Base-by-base conservation (phyloP, 2,888 invertebrate genomes). In the Rhogogaster chlorosoma region DNA sequence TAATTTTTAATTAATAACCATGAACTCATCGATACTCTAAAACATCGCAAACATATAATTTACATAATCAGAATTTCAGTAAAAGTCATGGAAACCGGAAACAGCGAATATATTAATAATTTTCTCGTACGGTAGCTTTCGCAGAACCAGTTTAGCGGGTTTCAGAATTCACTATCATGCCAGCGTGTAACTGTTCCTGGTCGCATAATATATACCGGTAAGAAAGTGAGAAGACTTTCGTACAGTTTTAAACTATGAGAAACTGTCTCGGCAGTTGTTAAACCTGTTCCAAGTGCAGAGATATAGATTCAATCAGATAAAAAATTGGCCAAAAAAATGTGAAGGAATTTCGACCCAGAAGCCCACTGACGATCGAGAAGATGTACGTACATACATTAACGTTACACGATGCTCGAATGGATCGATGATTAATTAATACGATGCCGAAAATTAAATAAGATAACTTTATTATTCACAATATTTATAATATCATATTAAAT, bases 391-490 rank as follows among this genome's bases (percentile, higher is more conserved):
- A n/a, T 42, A 42, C 42, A 42, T 42, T 10, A 10, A 38, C n/a
- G n/a, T 10, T 26, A 64, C n/a, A 26, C 10, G 9, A 6, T 64
- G 22, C 10, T 5, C 2, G 2, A 26, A 64, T 64, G 2, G 3
- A 64, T 29, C 2, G 7, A n/a, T 2, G n/a, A 64, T 22, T 26
- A 9, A 67, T 26, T 67, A 67, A 32, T 15, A 18, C 29, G 6
- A 6, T 15, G 12, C 29, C 10, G 12, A 29, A 15, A n/a, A n/a
- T 38, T 38, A 71, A 75, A 45, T 75, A 75, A 75, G n/a, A 75
- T 36, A 75, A 15, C 42, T 75, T 75, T 75, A 75, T 42, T 75
- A 45, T 75, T 26, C 18, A 75, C 70, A 42, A 45, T 75, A 45
- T 70, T 70, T 70, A 45, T 15, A 38, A 75, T 45, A 22, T 75